Base-by-base conservation (phyloP, 64 coral and sea anemone genomes). In the Montipora efflorescens region DNA sequence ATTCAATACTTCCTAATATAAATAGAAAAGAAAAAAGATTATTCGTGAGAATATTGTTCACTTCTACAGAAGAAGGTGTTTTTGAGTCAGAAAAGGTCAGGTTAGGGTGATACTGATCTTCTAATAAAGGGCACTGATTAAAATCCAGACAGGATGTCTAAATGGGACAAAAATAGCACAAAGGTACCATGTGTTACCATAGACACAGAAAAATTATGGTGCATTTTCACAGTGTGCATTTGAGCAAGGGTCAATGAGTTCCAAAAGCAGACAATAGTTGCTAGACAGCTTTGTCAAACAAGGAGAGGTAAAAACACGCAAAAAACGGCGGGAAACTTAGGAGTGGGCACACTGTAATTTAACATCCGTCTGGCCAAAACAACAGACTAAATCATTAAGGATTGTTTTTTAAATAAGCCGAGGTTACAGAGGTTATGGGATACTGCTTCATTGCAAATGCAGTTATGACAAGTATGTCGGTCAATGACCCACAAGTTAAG, bases 1-100 rank as follows among this genome's bases (percentile, higher is more conserved):
- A 93, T 50, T 99, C 98, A 67, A 92, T 95, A 89, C 98, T 99
- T 92, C 98, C 98, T 99, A 74, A 71, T 71, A 14, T 21, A 51
- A 86, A 71, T 21, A 21, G n/a, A 20, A 48, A 86, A 86, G 68
- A 46, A 21, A 69, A 4, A 13, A 86, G 66, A 21, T 9, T 8
- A 44, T 5, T 22, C 19, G 14, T 21, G 44, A 18, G 15, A 47
- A 25, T 8, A 62, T 61, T n/a, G 21, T 16, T 62, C 25, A 82
- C 28, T 64, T 82, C 7, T 43, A 71, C 21, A 5, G 68, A 21
- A 22, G 68, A 21, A 36, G 1, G 68, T 36, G 52, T 79, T 51
- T 46, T 71, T 86, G 5, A 19, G 19, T 2, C 5, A 16, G 11
- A 19, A 78, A 49, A 78, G 76, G 45, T 45, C 5, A 2, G 12